Percentiles rank a stretch among this genome's conserved stretches.
Evolutionary conservation across 2,797 vertebrate species (phyloP).

Genomic region (Pitangus sulphuratus): DNA sequence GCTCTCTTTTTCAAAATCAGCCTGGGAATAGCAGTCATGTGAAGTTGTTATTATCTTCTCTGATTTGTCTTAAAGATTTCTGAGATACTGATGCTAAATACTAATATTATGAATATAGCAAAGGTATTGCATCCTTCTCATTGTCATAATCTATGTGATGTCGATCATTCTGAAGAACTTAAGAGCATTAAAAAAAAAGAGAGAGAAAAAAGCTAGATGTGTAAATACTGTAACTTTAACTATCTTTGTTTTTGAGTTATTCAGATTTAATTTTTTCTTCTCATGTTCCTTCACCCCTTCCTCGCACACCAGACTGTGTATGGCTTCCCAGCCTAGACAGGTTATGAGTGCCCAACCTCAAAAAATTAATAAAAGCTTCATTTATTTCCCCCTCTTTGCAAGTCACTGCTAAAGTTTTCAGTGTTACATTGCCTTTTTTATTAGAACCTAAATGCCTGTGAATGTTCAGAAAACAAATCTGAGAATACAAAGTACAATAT

Average conservation of each 20-base stretch:
- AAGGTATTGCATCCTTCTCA: not conserved
- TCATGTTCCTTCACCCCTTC: not conserved
- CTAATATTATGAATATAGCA: not conserved
- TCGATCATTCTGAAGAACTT: not conserved
- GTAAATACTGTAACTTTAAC: not conserved
- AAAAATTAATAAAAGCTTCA: not conserved
- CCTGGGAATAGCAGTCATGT: not conserved
- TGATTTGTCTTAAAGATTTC: not conserved
- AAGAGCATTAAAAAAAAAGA: not conserved
- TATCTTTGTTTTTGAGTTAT: not conserved
- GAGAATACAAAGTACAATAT: not conserved
- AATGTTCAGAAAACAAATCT: not conserved
- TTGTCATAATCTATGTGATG: not conserved
- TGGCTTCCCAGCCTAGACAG: not conserved
- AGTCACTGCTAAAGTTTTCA: not conserved
- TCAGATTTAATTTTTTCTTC: not conserved
- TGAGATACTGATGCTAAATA: not conserved
- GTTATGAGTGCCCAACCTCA: not conserved
- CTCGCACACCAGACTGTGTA: not conserved
- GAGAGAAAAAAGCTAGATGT: not conserved
- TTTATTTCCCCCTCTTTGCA: not conserved
- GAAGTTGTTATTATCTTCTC: not conserved
- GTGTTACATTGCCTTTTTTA: not conserved
- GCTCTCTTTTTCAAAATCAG: not conserved
- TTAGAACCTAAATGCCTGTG: not conserved